Percentiles rank a stretch among this genome's conserved stretches.
These are phyloP conservation scores for Chloroclystis v-ata DNA, from an alignment of 2,888 invertebrate species.

Conservation along the genomic window DNA sequence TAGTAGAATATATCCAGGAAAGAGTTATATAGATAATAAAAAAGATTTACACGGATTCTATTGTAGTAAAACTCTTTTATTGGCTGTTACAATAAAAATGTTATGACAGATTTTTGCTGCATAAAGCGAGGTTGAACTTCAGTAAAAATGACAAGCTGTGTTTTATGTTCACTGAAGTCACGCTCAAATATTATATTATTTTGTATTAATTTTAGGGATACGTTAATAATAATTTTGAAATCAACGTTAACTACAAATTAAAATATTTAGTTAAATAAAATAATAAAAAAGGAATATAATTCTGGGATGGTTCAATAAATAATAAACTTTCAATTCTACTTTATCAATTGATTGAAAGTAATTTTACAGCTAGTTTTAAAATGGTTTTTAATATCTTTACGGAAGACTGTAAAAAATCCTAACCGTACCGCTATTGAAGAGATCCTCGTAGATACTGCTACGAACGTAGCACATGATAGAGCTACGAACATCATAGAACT, in stretches of 20 bases:
- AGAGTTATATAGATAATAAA: constrained; percentile 32
- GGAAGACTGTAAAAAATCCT: constrained; percentile 5
- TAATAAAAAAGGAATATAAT: no score
- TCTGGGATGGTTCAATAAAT: no score
- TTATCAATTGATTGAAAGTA: no score
- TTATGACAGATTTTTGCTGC: constrained; percentile 59
- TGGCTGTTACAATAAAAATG: constrained; percentile 64
- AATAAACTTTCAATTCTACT: no score
- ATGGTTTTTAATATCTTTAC: neutral
- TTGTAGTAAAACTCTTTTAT: constrained; percentile 52
- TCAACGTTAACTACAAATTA: no score
- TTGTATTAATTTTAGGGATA: neutral
- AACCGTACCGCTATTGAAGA: constrained; percentile 34
- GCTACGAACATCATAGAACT: neutral
- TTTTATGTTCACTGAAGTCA: constrained; percentile 48
- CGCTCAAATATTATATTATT: constrained; percentile 25
- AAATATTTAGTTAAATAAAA: no score
- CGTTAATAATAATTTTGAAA: no score
- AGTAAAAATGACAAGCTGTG: constrained; percentile 61
- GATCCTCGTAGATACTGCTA: constrained; percentile 54
- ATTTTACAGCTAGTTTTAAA: no score
- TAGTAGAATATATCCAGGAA: neutral
- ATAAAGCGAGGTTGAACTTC: constrained; percentile 53
- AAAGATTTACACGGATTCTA: constrained; percentile 47
- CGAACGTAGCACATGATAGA: constrained; percentile 42